Percentiles rank a stretch among this genome's conserved stretches.
Conservation (phyloP, 2,797 vertebrate genomes). For the Poeciliopsis gracilis region DNA sequence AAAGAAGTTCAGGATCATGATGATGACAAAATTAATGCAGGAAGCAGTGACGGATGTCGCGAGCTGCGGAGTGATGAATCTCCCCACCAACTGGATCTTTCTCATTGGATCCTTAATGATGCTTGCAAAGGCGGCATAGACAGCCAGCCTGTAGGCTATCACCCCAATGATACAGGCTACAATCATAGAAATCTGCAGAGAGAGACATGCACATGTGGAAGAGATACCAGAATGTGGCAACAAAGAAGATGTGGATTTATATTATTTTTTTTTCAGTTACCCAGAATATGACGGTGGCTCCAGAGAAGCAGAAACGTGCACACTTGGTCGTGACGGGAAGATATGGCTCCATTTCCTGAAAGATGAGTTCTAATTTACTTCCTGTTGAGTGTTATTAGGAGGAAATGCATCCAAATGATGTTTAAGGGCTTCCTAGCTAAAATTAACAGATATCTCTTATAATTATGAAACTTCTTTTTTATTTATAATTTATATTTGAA, state of each 20-base stretch:
- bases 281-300: constrained; percentile 82
- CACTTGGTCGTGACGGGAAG: constrained; percentile 77
- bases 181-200: constrained; percentile 87
- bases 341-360: constrained; percentile 84
- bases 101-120: constrained; percentile 87
- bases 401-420: not conserved
- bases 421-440: not conserved
- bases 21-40: constrained; percentile 95
- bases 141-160: constrained; percentile 92
- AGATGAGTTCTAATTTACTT: not conserved
- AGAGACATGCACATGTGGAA: not conserved
- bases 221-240: not conserved
- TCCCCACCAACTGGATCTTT: constrained; percentile 84
- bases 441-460: not conserved
- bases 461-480: not conserved
- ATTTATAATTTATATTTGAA: not conserved
- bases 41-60: constrained; percentile 94
- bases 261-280: constrained; percentile 54
- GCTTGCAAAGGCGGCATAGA: constrained; percentile 91
- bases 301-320: constrained; percentile 81
- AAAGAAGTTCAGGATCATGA: constrained; percentile 96
- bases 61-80: constrained; percentile 91
- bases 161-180: constrained; percentile 92
- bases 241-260: not conserved
- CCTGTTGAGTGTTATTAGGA: not conserved